phyloP scores from a whole-genome alignment of 1,140 invertebrate species.

The Drosophila pruinosa region DNA sequence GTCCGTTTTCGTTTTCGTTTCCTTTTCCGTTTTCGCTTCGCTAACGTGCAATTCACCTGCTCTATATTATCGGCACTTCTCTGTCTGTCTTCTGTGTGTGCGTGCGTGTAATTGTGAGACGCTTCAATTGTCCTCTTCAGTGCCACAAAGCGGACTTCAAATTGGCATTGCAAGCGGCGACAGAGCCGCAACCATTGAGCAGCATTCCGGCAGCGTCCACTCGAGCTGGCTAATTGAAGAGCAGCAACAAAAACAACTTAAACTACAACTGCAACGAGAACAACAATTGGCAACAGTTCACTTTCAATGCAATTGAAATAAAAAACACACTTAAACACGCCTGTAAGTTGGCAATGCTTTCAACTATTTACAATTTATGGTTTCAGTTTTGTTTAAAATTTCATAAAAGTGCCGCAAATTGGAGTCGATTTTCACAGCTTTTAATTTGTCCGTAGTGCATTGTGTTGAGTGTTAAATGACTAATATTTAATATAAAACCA shows the following conservation, averaged over 20 bases:
- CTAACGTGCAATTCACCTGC: conserved; percentile 20
- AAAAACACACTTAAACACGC: conserved; percentile 10
- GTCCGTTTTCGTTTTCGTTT: conserved; percentile 60
- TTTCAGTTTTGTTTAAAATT: background rate
- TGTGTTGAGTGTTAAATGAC: background rate
- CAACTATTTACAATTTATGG: background rate
- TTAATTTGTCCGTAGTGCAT: background rate
- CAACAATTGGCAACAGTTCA: conserved; percentile 2
- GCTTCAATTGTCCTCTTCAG: conserved; percentile 3
- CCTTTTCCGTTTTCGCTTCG: conserved; percentile 47
- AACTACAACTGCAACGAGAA: conserved; percentile 1
- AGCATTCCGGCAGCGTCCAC: background rate
- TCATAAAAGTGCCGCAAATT: background rate
- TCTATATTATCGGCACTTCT: background rate
- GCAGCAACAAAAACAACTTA: conserved; percentile 4
- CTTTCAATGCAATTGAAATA: conserved; percentile 2
- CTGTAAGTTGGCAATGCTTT: conserved; percentile 59
- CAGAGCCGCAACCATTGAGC: background rate
- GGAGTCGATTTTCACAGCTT: background rate
- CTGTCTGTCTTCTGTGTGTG: conserved; percentile 24
- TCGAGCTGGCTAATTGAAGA: background rate
- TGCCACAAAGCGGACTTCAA: conserved; percentile 12
- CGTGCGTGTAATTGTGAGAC: conserved; percentile 21
- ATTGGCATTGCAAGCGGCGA: background rate
- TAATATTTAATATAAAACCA: too few relatives aligned